Conservation (phyloP, 2,113 vertebrate genomes). For the Pygathrix nemaeus region DNA sequence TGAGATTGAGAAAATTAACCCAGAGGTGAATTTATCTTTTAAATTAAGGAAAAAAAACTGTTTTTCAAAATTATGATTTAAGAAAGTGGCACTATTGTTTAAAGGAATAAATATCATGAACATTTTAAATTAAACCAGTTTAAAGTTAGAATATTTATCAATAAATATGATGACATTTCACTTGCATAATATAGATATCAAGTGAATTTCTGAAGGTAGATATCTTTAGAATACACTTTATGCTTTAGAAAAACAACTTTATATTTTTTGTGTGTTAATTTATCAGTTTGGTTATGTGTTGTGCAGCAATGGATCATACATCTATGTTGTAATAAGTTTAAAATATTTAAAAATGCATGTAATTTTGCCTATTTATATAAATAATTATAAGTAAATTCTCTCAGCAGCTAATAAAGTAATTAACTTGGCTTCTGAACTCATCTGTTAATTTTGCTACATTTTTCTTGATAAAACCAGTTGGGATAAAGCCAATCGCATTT, state of each 20-base stretch:
- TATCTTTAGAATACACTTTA: background rate
- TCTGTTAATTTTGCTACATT: background rate
- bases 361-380: background rate
- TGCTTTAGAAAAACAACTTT: conserved; percentile 1
- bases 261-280: background rate
- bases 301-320: background rate
- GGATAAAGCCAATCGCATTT: background rate
- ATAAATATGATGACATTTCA: background rate
- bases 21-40: background rate
- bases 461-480: background rate
- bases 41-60: background rate
- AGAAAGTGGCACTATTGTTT: background rate
- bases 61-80: background rate
- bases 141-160: background rate
- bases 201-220: background rate
- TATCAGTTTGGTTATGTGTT: background rate
- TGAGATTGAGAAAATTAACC: background rate
- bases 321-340: background rate
- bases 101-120: background rate
- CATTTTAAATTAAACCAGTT: background rate
- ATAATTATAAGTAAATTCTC: background rate
- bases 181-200: background rate
- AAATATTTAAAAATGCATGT: background rate
- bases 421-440: background rate
- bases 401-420: background rate